Conservation (phyloP, 1,140 invertebrate genomes). For the Drosophila sucinea region DNA sequence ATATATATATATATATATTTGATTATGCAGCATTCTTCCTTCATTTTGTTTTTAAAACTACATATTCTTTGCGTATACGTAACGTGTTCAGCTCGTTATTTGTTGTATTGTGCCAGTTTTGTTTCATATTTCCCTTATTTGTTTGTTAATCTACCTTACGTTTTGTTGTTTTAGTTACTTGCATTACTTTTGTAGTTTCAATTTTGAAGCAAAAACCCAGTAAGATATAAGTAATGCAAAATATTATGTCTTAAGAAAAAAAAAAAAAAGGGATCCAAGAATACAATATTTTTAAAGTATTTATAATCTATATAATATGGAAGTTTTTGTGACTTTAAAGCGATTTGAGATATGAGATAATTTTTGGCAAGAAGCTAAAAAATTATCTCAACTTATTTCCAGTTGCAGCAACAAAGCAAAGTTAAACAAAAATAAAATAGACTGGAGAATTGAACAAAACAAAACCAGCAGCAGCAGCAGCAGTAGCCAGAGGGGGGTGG, state of each 20-base stretch:
- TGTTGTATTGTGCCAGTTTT: slow-evolving; percentile 65
- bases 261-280: background rate
- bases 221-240: background rate
- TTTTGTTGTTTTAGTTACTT: slow-evolving; percentile 32
- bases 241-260: background rate
- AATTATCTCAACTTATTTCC: too few species aligned
- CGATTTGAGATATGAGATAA: too few species aligned
- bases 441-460: background rate
- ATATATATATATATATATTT: background rate
- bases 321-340: too few species aligned
- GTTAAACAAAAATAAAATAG: background rate
- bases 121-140: slow-evolving; percentile 17
- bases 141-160: slow-evolving; percentile 42
- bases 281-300: too few species aligned
- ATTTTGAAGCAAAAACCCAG: background rate
- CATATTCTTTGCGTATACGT: slow-evolving; percentile 54
- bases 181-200: slow-evolving; percentile 38
- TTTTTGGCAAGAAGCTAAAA: too few species aligned
- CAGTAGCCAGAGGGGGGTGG: background rate
- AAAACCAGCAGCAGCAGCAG: background rate
- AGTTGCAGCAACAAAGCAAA: background rate
- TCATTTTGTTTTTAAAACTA: slow-evolving; percentile 14
- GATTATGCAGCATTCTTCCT: slow-evolving; percentile 4
- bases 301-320: too few species aligned
- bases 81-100: slow-evolving; percentile 69